phyloP scores from a whole-genome alignment of 1,140 invertebrate genomes.

The Colletes gigas region DNA sequence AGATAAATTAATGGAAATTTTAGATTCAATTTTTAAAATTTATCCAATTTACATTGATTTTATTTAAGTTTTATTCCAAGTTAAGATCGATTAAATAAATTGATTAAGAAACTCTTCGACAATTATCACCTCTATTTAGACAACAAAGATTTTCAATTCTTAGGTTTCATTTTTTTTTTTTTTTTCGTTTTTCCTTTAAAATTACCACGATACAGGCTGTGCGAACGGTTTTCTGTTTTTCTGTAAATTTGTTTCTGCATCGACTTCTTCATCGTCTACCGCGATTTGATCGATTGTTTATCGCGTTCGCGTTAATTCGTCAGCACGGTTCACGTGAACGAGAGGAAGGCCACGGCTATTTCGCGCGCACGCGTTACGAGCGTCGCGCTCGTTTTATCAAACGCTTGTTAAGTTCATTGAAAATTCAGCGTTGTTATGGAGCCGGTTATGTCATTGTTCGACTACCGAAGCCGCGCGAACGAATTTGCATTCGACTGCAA shows the following conservation, averaged over 20 bases:
- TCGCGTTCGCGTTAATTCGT: slow-evolving; percentile 27
- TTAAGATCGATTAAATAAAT: no score
- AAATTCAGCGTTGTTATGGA: slow-evolving; percentile 21
- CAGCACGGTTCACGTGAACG: slow-evolving; percentile 6
- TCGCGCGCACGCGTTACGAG: neutral
- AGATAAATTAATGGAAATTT: no score
- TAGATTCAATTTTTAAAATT: no score
- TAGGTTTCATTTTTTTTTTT: no score
- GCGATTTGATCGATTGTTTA: slow-evolving; percentile 29
- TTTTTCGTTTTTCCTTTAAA: no score
- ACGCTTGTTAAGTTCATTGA: slow-evolving; percentile 51
- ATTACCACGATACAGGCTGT: no score
- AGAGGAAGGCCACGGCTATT: slow-evolving; percentile 28
- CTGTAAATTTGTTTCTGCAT: neutral
- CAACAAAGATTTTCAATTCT: no score
- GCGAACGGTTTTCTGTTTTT: no score
- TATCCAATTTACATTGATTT: no score
- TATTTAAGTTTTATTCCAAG: no score
- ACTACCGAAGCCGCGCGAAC: neutral
- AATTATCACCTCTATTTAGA: no score
- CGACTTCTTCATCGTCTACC: neutral
- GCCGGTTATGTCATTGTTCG: neutral
- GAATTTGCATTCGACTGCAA: neutral
- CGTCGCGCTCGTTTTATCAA: slow-evolving; percentile 27
- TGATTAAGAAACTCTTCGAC: no score